These are phyloP conservation scores for Saturnia pavonia DNA, from an alignment of 2,888 invertebrate species.

Conservation along the genomic window DNA sequence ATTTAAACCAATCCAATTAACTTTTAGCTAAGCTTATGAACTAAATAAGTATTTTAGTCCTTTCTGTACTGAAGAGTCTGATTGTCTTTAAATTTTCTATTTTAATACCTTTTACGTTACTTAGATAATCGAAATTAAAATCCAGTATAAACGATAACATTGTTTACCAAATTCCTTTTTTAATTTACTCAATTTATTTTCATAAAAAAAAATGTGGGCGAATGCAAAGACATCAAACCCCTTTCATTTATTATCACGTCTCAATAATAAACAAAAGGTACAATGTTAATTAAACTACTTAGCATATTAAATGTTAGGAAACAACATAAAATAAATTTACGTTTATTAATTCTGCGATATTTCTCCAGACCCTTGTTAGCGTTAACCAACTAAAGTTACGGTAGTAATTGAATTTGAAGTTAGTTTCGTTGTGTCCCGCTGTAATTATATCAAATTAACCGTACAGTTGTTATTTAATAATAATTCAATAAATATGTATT, in stretches of 20 bases:
- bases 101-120: not conserved
- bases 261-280: not conserved
- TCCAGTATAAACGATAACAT: not conserved
- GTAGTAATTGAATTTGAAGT: constrained; percentile 40
- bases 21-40: not conserved
- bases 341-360: constrained; percentile 35
- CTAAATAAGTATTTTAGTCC: not conserved
- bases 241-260: not conserved
- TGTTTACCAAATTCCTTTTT: not conserved
- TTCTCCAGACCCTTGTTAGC: constrained; percentile 40
- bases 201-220: no score
- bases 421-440: constrained; percentile 34
- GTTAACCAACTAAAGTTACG: constrained; percentile 36
- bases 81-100: not conserved
- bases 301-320: constrained; percentile 4
- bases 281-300: not conserved
- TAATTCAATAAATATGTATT: not conserved
- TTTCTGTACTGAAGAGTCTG: not conserved
- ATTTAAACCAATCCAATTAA: no score
- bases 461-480: constrained; percentile 1
- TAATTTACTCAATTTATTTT: no score
- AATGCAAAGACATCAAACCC: no score
- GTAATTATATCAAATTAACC: constrained; percentile 27
- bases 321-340: constrained; percentile 26
- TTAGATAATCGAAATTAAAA: not conserved